Percentiles rank a stretch among this genome's conserved stretches.
These are phyloP conservation scores for Calonectris borealis DNA, from an alignment of 2,113 vertebrate species.

Conservation along the genomic window DNA sequence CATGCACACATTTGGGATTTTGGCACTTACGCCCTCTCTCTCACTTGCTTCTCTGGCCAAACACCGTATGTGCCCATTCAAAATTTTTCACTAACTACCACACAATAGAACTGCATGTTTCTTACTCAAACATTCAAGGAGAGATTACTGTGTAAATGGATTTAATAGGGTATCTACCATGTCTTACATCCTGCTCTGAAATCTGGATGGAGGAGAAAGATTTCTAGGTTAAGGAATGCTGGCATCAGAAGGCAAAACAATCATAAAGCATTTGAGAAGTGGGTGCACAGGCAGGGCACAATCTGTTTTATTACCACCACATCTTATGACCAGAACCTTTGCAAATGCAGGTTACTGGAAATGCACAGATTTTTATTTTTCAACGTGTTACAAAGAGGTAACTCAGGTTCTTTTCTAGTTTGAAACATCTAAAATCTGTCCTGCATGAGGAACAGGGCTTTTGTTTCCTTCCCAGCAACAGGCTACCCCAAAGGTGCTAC, in stretches of 20 bases:
- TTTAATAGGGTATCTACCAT: not conserved
- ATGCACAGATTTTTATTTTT: not conserved
- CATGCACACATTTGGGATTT: not conserved
- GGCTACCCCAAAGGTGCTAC: not conserved
- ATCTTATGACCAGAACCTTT: not conserved
- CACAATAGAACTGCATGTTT: not conserved
- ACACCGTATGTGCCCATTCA: not conserved
- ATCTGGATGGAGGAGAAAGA: not conserved
- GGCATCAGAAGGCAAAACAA: not conserved
- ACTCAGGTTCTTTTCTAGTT: not conserved
- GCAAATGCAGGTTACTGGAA: not conserved
- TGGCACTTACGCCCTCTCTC: not conserved
- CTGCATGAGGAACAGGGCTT: not conserved
- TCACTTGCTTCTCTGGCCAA: not conserved
- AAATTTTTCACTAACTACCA: not conserved
- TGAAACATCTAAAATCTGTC: not conserved
- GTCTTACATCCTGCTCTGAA: not conserved
- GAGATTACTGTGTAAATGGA: not conserved
- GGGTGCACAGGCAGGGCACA: not conserved
- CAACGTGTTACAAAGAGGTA: not conserved
- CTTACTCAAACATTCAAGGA: not conserved
- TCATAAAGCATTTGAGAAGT: not conserved
- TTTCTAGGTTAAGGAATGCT: not conserved
- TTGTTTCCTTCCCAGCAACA: not conserved
- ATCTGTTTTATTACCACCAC: not conserved